Evolutionary conservation across 2,113 vertebrate species (phyloP).

Genomic region (Amphiprion ocellaris): DNA sequence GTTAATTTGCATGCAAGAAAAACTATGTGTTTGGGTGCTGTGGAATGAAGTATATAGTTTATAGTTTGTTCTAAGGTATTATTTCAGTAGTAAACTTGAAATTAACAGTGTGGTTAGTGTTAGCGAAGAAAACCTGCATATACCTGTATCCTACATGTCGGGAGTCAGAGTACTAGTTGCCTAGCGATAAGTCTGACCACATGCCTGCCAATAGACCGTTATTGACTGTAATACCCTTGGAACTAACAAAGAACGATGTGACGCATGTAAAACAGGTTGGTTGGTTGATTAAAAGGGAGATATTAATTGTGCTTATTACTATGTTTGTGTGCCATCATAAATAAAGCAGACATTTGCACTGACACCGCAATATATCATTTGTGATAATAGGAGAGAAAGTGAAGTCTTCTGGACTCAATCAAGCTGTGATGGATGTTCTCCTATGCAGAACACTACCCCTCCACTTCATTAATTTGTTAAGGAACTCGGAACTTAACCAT

Average conservation of each 20-base stretch:
- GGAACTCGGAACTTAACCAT: conserved; percentile 67
- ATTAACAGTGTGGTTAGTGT: too few relatives aligned
- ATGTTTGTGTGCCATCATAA: conserved; percentile 37
- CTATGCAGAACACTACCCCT: conserved; percentile 58
- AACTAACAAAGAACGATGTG: background rate
- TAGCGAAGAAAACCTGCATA: too few relatives aligned
- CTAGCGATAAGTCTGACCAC: background rate
- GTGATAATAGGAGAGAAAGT: conserved; percentile 54
- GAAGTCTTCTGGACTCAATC: conserved; percentile 64
- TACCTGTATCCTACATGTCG: too few relatives aligned
- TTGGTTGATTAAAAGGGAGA: background rate
- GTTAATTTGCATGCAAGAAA: conserved; percentile 27
- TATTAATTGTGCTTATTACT: conserved; percentile 40
- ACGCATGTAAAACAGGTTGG: conserved; percentile 3
- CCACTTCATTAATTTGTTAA: conserved; percentile 77
- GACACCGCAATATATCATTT: conserved; percentile 46
- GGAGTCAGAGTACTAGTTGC: too few relatives aligned
- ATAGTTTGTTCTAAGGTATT: background rate
- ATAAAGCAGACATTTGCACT: conserved; percentile 12
- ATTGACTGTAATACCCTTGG: background rate
- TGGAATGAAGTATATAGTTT: background rate
- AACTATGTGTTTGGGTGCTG: too few relatives aligned
- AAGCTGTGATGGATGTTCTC: conserved; percentile 77
- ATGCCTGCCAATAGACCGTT: background rate
- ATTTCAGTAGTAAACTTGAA: too few relatives aligned